Percentiles rank a stretch among this genome's conserved stretches.
These are phyloP conservation scores for Dryomyza anilis DNA, from an alignment of 2,888 invertebrate genomes.

Conservation along the genomic window DNA sequence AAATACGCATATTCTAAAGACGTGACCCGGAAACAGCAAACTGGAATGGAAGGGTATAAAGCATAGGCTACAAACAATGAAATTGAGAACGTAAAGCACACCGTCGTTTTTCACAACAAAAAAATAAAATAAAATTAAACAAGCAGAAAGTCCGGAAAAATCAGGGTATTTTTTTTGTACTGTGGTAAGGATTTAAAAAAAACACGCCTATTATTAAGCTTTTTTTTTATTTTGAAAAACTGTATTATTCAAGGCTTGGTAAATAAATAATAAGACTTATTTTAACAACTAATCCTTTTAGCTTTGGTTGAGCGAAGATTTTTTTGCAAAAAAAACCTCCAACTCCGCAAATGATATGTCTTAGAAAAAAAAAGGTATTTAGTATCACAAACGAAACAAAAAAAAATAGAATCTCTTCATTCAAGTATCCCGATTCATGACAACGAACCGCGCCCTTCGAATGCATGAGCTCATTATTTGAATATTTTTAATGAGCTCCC, in stretches of 20 bases:
- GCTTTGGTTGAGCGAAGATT: conserved; percentile 15
- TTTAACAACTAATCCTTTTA: conserved; percentile 16
- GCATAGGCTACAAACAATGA: conserved; percentile 1
- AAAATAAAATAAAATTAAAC: not conserved
- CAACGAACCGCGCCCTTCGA: not conserved
- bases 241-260: too few species aligned
- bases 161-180: not conserved
- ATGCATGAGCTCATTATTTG: conserved; percentile 16
- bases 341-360: not conserved
- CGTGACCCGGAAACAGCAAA: conserved; percentile 17
- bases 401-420: not conserved
- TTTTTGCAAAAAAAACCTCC: not conserved
- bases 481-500: conserved; percentile 15
- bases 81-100: conserved; percentile 3
- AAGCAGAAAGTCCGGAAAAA: not conserved
- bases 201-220: conserved; percentile 2
- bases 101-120: not conserved
- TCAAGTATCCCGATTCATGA: conserved; percentile 13
- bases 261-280: not conserved
- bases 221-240: conserved; percentile 13
- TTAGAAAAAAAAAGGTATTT: not conserved
- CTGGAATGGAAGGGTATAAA: not conserved
- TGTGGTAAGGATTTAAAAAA: too few species aligned
- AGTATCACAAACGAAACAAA: not conserved
- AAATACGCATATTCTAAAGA: conserved; percentile 18